Evolutionary conservation across 35 echinoderm and acorn worm genomes (phyloP).

Genomic region (Stichopus chloronotus): DNA sequence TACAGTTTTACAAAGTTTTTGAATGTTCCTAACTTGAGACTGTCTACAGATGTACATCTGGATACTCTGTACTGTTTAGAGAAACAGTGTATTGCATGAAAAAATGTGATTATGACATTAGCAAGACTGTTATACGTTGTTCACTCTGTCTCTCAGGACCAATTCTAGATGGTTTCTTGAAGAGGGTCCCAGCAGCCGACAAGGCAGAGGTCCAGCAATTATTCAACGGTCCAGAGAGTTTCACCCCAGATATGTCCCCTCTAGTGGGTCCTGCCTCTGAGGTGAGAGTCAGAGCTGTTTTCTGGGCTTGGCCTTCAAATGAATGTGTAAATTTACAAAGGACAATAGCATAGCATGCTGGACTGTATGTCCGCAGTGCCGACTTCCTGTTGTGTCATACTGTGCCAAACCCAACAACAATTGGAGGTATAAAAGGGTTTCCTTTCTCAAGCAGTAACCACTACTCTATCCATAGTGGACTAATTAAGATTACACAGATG

Average conservation of each 20-base stretch:
- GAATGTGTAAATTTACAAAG: background rate
- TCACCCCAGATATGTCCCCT: constrained; percentile 79
- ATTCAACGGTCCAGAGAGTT: constrained; percentile 90
- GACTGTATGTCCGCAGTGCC: background rate
- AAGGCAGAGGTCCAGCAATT: constrained; percentile 88
- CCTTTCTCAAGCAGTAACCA: too few relatives aligned
- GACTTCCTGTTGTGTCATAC: too few relatives aligned
- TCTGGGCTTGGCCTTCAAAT: background rate
- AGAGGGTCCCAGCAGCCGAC: constrained; percentile 72
- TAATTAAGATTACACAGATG: too few relatives aligned
- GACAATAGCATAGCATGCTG: background rate
- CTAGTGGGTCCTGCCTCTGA: constrained; percentile 85
- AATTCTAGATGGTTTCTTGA: constrained; percentile 75
- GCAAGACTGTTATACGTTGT: background rate
- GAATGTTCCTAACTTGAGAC: too few relatives aligned
- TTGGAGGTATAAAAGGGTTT: too few relatives aligned
- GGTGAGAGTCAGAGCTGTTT: constrained; percentile 46
- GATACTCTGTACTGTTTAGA: too few relatives aligned
- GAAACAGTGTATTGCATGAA: too few relatives aligned
- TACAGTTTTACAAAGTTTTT: too few relatives aligned
- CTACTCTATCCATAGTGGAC: too few relatives aligned
- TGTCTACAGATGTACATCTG: too few relatives aligned
- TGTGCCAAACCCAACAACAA: too few relatives aligned
- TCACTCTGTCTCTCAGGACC: constrained; percentile 57
- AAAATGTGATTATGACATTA: too few relatives aligned